Conservation (phyloP, 53 echinoderm and acorn worm species). For the Astropecten irregularis region DNA sequence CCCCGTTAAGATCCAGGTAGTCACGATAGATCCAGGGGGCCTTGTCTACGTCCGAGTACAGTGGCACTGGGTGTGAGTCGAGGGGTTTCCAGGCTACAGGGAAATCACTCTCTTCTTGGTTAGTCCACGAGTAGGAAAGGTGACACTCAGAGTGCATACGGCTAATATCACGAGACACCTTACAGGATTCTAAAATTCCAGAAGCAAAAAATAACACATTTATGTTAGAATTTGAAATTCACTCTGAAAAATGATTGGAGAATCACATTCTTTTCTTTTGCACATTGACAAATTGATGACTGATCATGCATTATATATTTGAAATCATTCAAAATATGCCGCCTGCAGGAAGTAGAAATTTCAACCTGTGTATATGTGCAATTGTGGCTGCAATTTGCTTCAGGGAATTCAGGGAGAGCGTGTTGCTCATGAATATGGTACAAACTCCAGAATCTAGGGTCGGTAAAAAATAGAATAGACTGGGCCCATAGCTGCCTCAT, state of each 20-base stretch:
- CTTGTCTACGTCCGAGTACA: constrained; percentile 16
- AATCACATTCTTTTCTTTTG: too few species aligned
- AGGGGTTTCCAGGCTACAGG: constrained; percentile 62
- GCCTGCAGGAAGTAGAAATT: too few species aligned
- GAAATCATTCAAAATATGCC: too few species aligned
- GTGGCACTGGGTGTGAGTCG: neutral
- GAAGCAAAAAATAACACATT: neutral
- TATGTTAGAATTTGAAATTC: neutral
- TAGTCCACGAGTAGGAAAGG: constrained; percentile 49
- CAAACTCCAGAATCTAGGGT: too few species aligned
- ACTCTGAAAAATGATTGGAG: neutral
- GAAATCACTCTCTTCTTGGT: constrained; percentile 60
- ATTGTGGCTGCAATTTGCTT: too few species aligned
- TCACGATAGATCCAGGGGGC: constrained; percentile 67
- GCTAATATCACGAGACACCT: constrained; percentile 28
- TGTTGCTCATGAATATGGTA: too few species aligned
- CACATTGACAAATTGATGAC: too few species aligned
- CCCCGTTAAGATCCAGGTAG: constrained; percentile 57
- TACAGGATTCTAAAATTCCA: constrained; percentile 36
- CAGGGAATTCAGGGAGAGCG: too few species aligned
- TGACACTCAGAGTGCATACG: constrained; percentile 33
- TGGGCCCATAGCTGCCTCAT: too few species aligned
- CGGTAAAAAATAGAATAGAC: too few species aligned
- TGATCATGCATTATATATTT: too few species aligned
- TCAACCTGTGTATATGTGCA: too few species aligned